phyloP scores from a whole-genome alignment of 1,140 invertebrate species.

The Paraescarpia echinospica region DNA sequence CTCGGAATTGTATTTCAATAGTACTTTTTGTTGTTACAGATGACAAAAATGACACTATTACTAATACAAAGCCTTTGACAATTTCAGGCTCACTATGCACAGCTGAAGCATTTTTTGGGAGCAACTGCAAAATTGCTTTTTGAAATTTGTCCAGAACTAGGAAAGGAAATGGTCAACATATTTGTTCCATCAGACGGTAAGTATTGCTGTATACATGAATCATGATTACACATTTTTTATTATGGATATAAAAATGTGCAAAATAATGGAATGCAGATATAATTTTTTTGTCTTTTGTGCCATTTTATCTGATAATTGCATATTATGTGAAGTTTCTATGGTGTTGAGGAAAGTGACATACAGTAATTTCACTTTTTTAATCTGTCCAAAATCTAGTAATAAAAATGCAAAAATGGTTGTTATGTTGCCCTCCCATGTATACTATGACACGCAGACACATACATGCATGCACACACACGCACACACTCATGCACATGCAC shows the following conservation, averaged over 20 bases:
- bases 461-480: too few relatives aligned
- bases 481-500: too few relatives aligned
- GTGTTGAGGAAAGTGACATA: too few relatives aligned
- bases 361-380: too few relatives aligned
- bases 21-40: neutral
- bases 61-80: neutral
- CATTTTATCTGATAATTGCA: too few relatives aligned
- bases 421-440: too few relatives aligned
- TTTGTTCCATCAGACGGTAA: neutral
- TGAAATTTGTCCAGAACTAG: slow-evolving; percentile 8
- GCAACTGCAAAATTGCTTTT: neutral
- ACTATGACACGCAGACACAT: too few relatives aligned
- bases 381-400: too few relatives aligned
- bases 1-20: neutral
- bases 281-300: too few relatives aligned
- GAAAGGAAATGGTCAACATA: neutral
- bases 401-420: too few relatives aligned
- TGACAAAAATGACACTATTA: neutral
- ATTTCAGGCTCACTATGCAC: neutral
- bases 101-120: slow-evolving; percentile 15
- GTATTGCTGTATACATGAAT: neutral
- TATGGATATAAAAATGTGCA: neutral
- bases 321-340: too few relatives aligned
- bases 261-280: too few relatives aligned
- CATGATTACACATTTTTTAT: neutral